These are phyloP conservation scores for Danaus plexippus DNA, from an alignment of 1,140 invertebrate genomes.

Conservation along the genomic window DNA sequence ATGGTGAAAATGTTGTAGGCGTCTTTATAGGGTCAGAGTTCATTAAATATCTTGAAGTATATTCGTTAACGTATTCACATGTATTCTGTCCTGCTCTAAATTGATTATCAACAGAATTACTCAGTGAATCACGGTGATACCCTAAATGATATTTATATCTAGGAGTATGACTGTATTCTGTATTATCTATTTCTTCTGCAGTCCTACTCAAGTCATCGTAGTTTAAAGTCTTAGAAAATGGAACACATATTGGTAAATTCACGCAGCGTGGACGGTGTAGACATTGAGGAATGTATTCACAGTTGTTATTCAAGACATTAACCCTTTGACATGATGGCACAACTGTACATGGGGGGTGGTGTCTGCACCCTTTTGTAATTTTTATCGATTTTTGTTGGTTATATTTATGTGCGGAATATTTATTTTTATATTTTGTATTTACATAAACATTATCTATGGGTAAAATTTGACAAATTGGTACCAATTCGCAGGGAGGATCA, in stretches of 20 bases:
- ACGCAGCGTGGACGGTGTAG: slow-evolving; percentile 54
- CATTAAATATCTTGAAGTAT: slow-evolving; percentile 27
- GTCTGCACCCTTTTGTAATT: slow-evolving; percentile 58
- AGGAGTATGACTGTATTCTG: slow-evolving; percentile 26
- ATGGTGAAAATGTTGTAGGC: slow-evolving; percentile 31
- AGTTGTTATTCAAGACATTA: slow-evolving; percentile 53
- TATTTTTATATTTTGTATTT: slow-evolving; percentile 30
- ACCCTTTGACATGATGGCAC: slow-evolving; percentile 56
- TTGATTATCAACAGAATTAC: slow-evolving; percentile 24
- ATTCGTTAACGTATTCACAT: slow-evolving; percentile 36
- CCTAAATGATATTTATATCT: slow-evolving; percentile 30
- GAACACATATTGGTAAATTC: slow-evolving; percentile 53
- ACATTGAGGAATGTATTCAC: slow-evolving; percentile 52
- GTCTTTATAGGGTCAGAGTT: slow-evolving; percentile 25
- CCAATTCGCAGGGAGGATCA: slow-evolving; percentile 45
- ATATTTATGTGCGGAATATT: slow-evolving; percentile 23
- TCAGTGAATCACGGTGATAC: slow-evolving; percentile 26
- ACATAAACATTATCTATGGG: slow-evolving; percentile 29
- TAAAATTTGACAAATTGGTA: slow-evolving; percentile 52
- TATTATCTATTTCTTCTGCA: slow-evolving; percentile 25
- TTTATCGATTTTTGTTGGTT: slow-evolving; percentile 34
- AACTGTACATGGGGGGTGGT: slow-evolving; percentile 57
- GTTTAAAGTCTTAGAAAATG: slow-evolving; percentile 40
- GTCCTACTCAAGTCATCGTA: slow-evolving; percentile 34
- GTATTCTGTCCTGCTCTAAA: slow-evolving; percentile 28